Evolutionary conservation across 2,113 vertebrate species (phyloP), one percentile per base, ranked within the genome.

Genomic region (Climacteris rufus): DNA sequence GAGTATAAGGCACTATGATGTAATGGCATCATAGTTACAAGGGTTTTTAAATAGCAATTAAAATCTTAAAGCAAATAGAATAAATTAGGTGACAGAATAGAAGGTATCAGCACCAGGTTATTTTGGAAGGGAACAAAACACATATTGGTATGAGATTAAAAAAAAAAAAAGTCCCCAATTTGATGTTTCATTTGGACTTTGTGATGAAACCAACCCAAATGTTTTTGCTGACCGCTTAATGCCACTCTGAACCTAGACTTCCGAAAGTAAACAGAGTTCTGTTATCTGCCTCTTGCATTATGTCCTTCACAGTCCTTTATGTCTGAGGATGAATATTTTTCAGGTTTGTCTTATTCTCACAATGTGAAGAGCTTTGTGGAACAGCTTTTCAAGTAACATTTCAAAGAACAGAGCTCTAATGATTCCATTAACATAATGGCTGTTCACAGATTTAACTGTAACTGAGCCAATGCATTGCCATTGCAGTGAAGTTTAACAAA

Each of bases 371-470:
- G 60, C n/a, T 91, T 84, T 88, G 22, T 81, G 71, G 83, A 96
- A 88, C 71, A 83, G 60, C 75, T 85, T 96, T 96, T 96, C 83
- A 95, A 88, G 40, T 63, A 90, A 85, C 35, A 77, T 94, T 91
- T 93, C 45, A 86, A 96, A 2, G 28, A 94, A 82, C 28, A 87
- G 65, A 89, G 13, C 30, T 80, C 66, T 91, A 88, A 95, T 79
- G 60, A 80, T 77, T 90, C 94, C 70, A 72, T 97, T 94, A 96
- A 68, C 74, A 89, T 94, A 93, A 92, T 45, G 22, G 23, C 45
- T 94, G 52, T 80, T 96, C 90, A 77, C 84, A 93, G 56, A 93
- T 88, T 91, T 90, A 87, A 87, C 84, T 94, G 76, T 84, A 93
- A 90, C 78, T 74, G 84, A 95, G 87, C n/a, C 78, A 95, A 72